phyloP scores from a whole-genome alignment of 2,797 vertebrate species.

The Chaunax sp. region DNA sequence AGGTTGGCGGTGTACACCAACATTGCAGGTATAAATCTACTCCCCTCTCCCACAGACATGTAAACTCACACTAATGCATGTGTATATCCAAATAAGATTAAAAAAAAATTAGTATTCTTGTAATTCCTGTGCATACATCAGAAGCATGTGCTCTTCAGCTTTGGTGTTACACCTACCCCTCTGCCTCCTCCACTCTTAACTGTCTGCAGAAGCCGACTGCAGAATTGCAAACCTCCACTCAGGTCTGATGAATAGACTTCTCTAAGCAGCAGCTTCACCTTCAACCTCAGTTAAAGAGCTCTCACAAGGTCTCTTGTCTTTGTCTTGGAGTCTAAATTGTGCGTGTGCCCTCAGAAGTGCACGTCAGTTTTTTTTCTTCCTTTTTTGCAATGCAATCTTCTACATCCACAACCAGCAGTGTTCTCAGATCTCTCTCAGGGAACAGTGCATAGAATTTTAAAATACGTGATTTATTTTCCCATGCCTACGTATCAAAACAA shows the following conservation, averaged over 20 bases:
- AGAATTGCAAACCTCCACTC: constrained; percentile 9
- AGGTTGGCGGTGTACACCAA: not conserved
- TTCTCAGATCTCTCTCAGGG: constrained; percentile 49
- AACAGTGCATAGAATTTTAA: constrained; percentile 22
- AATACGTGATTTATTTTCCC: no score
- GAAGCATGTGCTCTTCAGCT: not conserved
- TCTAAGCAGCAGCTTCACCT: constrained; percentile 29
- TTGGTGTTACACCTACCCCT: constrained; percentile 16
- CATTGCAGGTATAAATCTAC: constrained; percentile 6
- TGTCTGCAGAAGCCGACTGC: constrained; percentile 10
- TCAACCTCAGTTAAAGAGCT: constrained; percentile 33
- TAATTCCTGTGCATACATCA: not conserved
- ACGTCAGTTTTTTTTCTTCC: constrained; percentile 26
- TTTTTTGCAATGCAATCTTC: constrained; percentile 40
- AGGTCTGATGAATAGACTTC: constrained; percentile 35
- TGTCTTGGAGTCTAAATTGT: constrained; percentile 16
- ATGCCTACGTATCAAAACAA: constrained; percentile 13
- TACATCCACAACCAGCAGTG: constrained; percentile 46
- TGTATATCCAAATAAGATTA: not conserved
- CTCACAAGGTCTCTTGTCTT: constrained; percentile 24
- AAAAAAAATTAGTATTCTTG: not conserved
- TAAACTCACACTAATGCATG: not conserved
- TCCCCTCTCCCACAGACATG: not conserved
- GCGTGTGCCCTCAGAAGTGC: not conserved
- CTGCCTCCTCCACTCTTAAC: constrained; percentile 21